These are phyloP conservation scores for Tiliacea aurago DNA, from an alignment of 2,888 invertebrate genomes.

Conservation along the genomic window DNA sequence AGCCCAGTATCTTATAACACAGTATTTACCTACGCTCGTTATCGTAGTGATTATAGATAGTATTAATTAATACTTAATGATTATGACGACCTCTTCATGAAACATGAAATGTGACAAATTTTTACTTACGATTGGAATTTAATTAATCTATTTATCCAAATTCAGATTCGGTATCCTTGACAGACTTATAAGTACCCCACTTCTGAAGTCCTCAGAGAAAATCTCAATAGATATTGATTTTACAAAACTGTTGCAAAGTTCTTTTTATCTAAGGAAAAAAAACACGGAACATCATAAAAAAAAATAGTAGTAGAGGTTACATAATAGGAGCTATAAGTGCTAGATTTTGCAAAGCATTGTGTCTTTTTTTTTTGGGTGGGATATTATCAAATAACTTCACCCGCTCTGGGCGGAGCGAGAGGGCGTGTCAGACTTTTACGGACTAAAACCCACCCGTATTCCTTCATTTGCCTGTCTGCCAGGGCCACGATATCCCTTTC, in stretches of 20 bases:
- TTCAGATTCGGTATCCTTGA: not conserved
- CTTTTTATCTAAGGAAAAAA: too few species aligned
- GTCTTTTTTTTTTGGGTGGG: too few species aligned
- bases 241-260: not conserved
- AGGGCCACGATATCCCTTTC: too few species aligned
- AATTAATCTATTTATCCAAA: not conserved
- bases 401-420: too few species aligned
- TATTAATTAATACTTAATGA: slow-evolving; percentile 27
- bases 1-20: slow-evolving; percentile 41
- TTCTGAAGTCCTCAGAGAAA: not conserved
- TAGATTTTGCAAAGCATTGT: too few species aligned
- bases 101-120: not conserved
- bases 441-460: too few species aligned
- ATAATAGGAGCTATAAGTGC: too few species aligned
- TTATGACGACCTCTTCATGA: slow-evolving; percentile 4
- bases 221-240: not conserved
- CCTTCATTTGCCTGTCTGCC: too few species aligned
- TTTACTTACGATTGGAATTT: not conserved
- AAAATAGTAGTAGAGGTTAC: too few species aligned
- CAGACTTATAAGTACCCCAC: not conserved
- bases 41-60: slow-evolving; percentile 42
- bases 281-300: too few species aligned
- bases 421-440: too few species aligned
- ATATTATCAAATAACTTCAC: too few species aligned
- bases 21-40: slow-evolving; percentile 30